Evolutionary conservation across 1,140 invertebrate genomes (phyloP).

Genomic region (Drosophila rhopaloa): DNA sequence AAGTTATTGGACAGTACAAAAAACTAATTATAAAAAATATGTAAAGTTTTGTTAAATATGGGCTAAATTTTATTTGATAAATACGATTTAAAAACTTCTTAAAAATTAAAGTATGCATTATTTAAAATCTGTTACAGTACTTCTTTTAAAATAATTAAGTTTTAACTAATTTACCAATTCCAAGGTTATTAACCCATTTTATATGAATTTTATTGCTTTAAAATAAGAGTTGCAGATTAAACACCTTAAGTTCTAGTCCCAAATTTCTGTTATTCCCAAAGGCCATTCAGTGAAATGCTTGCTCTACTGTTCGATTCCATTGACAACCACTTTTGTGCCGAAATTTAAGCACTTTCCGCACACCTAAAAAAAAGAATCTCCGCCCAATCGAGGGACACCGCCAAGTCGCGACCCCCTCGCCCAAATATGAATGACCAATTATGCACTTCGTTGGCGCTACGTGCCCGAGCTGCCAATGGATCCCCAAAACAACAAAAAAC

Average conservation of each 20-base stretch:
- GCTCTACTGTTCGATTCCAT: neutral
- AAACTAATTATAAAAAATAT: too few relatives aligned
- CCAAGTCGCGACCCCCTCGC: conserved; percentile 8
- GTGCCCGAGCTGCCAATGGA: conserved; percentile 69
- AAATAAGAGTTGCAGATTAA: too few relatives aligned
- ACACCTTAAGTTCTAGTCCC: neutral
- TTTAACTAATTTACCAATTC: too few relatives aligned
- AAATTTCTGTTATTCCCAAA: neutral
- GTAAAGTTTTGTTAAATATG: neutral
- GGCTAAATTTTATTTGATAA: too few relatives aligned
- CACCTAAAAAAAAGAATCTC: conserved; percentile 8
- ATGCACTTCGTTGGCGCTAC: conserved; percentile 79
- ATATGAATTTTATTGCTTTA: too few relatives aligned
- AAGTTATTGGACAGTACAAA: too few relatives aligned
- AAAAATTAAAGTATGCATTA: too few relatives aligned
- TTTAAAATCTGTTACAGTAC: too few relatives aligned
- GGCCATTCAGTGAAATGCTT: neutral
- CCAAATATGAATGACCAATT: conserved; percentile 81
- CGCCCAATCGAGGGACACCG: conserved; percentile 14
- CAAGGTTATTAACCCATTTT: too few relatives aligned
- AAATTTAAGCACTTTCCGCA: conserved; percentile 12
- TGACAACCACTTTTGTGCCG: neutral
- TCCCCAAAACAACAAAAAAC: conserved; percentile 1
- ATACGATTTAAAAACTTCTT: too few relatives aligned
- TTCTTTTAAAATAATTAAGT: too few relatives aligned